Percentiles rank a stretch among this genome's conserved stretches.
phyloP scores from a whole-genome alignment of 2,888 invertebrate species.

The Serripes groenlandicus region DNA sequence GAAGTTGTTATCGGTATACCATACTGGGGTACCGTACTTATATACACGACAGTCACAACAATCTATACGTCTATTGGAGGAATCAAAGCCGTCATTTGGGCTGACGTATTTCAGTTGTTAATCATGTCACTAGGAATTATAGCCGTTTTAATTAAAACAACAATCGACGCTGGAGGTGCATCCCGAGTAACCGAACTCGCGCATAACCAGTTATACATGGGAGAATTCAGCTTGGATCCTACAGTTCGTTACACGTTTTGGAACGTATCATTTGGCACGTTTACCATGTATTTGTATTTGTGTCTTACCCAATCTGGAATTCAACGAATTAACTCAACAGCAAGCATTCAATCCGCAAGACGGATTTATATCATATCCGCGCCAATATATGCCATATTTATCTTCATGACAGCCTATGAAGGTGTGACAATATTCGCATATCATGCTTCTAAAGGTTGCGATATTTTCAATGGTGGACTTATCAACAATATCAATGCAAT shows the following conservation, averaged over 20 bases:
- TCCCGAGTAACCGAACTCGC: constrained; percentile 3
- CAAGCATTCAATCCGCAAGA: neutral
- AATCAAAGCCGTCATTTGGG: constrained; percentile 53
- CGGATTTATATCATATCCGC: constrained; percentile 25
- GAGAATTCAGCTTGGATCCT: constrained; percentile 36
- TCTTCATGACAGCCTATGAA: constrained; percentile 17
- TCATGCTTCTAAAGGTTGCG: constrained; percentile 41
- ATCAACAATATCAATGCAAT: constrained; percentile 45
- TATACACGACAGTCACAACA: constrained; percentile 39
- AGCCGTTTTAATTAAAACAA: constrained; percentile 35
- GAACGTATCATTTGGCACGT: constrained; percentile 30
- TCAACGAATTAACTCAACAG: constrained; percentile 45
- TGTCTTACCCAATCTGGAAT: constrained; percentile 43
- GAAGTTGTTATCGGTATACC: constrained; percentile 37
- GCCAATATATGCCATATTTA: constrained; percentile 23
- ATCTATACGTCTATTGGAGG: constrained; percentile 52
- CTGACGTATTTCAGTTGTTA: constrained; percentile 43
- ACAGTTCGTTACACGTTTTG: constrained; percentile 40
- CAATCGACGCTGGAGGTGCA: constrained; percentile 24
- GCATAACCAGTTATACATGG: constrained; percentile 10
- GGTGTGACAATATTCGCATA: constrained; percentile 54
- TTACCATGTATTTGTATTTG: constrained; percentile 18
- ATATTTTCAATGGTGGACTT: constrained; percentile 27
- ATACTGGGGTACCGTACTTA: constrained; percentile 41
- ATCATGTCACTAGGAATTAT: constrained; percentile 50